Conservation (phyloP, 2,113 vertebrate genomes). For the Charina bottae region DNA sequence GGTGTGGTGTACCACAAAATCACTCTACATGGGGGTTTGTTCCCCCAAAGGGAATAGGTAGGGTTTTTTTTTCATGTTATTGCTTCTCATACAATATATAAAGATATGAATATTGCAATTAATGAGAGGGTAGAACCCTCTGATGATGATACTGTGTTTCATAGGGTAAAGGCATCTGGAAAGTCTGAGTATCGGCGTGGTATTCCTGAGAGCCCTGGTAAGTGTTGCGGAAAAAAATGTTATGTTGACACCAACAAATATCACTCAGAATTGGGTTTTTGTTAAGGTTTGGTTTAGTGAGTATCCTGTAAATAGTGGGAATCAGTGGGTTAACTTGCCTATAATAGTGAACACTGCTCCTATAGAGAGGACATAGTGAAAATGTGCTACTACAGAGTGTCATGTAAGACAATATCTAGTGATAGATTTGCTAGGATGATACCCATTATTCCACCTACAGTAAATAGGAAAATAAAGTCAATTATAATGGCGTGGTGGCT, state of each 20-base stretch:
- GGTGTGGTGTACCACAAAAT: no score
- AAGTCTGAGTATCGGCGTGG: neutral
- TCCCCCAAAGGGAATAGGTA: no score
- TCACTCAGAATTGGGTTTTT: constrained; percentile 10
- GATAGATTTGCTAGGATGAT: constrained; percentile 1
- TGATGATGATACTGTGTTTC: constrained; percentile 17
- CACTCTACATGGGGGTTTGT: no score
- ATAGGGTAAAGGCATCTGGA: neutral
- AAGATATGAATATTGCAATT: neutral
- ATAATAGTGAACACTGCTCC: neutral
- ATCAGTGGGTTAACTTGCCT: neutral
- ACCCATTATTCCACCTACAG: neutral
- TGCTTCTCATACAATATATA: constrained; percentile 31
- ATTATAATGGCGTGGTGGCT: no score
- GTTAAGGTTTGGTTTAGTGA: neutral
- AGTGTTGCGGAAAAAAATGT: neutral
- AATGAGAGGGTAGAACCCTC: neutral
- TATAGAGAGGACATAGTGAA: neutral
- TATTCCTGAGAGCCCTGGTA: neutral
- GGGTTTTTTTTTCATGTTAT: constrained; percentile 10
- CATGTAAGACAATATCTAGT: neutral
- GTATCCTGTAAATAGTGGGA: constrained; percentile 22
- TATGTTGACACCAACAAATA: neutral
- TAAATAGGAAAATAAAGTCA: constrained; percentile 15
- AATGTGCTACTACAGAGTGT: neutral